phyloP scores from a whole-genome alignment of 2,113 vertebrate genomes.

The Larimichthys polyactis region DNA sequence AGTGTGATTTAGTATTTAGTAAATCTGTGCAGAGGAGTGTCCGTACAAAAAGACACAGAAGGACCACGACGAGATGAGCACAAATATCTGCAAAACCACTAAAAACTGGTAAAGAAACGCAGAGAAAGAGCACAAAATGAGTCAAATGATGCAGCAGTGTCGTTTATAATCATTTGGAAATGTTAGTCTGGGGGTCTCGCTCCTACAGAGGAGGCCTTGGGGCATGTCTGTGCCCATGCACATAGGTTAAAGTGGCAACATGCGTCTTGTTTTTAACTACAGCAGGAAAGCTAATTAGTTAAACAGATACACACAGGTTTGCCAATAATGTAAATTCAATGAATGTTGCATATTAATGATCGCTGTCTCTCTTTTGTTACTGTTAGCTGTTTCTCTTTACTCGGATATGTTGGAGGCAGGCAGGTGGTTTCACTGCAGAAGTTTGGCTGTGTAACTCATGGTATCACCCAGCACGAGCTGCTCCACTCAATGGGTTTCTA shows the following conservation, averaged over 20 bases:
- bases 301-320: too few species aligned
- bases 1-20: not conserved
- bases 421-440: slow-evolving; percentile 74
- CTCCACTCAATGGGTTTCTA: too few species aligned
- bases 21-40: not conserved
- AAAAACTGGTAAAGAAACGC: not conserved
- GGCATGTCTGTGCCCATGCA: not conserved
- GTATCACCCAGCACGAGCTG: too few species aligned
- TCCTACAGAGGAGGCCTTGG: too few species aligned
- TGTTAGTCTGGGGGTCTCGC: not conserved
- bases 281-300: too few species aligned
- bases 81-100: not conserved
- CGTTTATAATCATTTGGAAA: not conserved
- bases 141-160: not conserved
- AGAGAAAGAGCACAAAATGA: not conserved
- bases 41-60: not conserved
- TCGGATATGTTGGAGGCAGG: slow-evolving; percentile 56
- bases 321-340: too few species aligned
- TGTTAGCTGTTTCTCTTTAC: slow-evolving; percentile 63
- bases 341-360: too few species aligned
- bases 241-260: not conserved
- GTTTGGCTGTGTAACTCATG: slow-evolving; percentile 52
- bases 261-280: not conserved
- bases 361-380: not conserved
- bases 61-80: not conserved